These are phyloP conservation scores for Cerastis rubricosa DNA, from an alignment of 2,888 invertebrate genomes.

Conservation along the genomic window DNA sequence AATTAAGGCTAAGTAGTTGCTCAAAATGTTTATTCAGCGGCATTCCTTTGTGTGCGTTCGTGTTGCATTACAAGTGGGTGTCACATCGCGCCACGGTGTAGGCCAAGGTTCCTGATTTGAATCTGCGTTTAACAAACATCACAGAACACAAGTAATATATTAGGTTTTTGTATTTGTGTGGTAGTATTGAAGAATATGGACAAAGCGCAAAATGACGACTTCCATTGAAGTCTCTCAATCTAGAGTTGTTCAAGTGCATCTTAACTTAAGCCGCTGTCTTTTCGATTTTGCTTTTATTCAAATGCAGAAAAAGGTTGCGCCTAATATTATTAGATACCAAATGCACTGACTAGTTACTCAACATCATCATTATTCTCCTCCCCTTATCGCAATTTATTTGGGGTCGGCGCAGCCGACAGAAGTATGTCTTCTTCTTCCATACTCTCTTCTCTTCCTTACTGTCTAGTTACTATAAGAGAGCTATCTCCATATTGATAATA, in stretches of 20 bases:
- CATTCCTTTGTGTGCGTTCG: constrained; percentile 71
- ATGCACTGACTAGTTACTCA: neutral
- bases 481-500: neutral
- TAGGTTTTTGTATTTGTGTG: constrained; percentile 15
- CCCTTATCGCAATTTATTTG: too few species aligned
- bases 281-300: neutral
- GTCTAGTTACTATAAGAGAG: neutral
- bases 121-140: constrained; percentile 52
- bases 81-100: constrained; percentile 71
- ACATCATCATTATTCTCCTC: too few species aligned
- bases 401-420: too few species aligned
- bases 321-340: neutral
- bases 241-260: constrained; percentile 1
- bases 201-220: neutral
- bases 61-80: constrained; percentile 78
- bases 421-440: too few species aligned
- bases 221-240: neutral
- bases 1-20: constrained; percentile 54
- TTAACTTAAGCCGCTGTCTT: neutral
- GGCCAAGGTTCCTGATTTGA: constrained; percentile 74
- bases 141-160: constrained; percentile 41
- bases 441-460: neutral
- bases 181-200: neutral
- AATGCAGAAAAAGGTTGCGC: neutral
- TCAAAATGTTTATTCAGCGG: constrained; percentile 72